These are phyloP conservation scores for Psittacula cyanocephala DNA, from an alignment of 2,113 vertebrate genomes.

Conservation along the genomic window DNA sequence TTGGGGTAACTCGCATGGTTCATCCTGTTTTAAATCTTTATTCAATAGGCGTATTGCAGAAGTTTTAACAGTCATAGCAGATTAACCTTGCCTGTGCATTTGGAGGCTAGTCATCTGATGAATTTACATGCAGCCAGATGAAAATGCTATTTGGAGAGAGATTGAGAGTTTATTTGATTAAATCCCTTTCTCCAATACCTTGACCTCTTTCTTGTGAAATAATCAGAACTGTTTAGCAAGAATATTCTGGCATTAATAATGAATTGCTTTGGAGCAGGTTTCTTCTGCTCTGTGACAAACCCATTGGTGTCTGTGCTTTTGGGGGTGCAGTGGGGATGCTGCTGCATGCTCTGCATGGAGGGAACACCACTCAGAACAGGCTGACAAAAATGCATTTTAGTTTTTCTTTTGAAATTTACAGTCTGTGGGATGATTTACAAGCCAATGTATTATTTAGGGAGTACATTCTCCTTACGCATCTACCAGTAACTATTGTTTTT, in stretches of 20 bases:
- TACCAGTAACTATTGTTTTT: neutral
- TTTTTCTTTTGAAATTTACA: slow-evolving; percentile 12
- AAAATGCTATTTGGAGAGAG: slow-evolving; percentile 89
- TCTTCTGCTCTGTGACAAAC: slow-evolving; percentile 70
- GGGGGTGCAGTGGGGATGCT: neutral
- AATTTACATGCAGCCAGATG: slow-evolving; percentile 91
- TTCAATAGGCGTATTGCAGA: slow-evolving; percentile 81
- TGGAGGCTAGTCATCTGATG: slow-evolving; percentile 81
- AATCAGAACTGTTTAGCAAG: slow-evolving; percentile 92
- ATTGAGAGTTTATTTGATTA: slow-evolving; percentile 91
- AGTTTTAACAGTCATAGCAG: slow-evolving; percentile 96
- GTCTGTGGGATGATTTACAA: neutral
- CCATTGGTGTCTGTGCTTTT: slow-evolving; percentile 56
- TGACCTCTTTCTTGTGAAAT: slow-evolving; percentile 96
- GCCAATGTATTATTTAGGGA: neutral
- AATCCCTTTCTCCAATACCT: slow-evolving; percentile 85
- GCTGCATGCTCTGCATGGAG: neutral
- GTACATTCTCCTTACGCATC: neutral
- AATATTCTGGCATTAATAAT: slow-evolving; percentile 97
- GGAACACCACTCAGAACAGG: neutral
- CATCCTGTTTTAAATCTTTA: slow-evolving; percentile 77
- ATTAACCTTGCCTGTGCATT: slow-evolving; percentile 88
- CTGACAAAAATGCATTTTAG: neutral
- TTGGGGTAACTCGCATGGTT: slow-evolving; percentile 73
- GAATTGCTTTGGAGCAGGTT: slow-evolving; percentile 83